A percentile compares a stretch with the other conserved stretches of the same genome.
Conservation (phyloP, 1,140 invertebrate genomes). For the Magallana angulata region DNA sequence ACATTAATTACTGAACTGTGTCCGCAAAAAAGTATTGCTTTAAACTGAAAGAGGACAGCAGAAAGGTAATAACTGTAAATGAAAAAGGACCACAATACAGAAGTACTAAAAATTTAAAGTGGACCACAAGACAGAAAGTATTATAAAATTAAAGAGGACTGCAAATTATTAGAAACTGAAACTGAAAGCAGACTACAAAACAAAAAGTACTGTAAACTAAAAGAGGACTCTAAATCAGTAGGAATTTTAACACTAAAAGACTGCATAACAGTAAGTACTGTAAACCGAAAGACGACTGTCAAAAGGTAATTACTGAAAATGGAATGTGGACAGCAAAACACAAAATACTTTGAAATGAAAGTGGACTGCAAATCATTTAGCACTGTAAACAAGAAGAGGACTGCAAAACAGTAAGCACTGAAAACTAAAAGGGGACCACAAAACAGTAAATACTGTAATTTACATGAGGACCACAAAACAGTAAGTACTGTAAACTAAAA, state of each 20-base stretch:
- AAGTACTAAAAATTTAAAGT: too few relatives aligned
- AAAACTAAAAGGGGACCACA: constrained; percentile 67
- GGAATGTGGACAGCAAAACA: constrained; percentile 63
- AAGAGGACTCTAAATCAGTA: too few relatives aligned
- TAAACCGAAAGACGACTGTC: constrained; percentile 67
- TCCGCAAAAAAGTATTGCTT: too few relatives aligned
- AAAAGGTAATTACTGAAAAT: constrained; percentile 52
- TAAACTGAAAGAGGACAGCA: constrained; percentile 66
- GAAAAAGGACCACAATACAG: too few relatives aligned
- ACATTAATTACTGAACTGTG: constrained; percentile 46
- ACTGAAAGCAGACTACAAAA: too few relatives aligned
- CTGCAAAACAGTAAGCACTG: constrained; percentile 52
- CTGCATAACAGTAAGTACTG: constrained; percentile 53
- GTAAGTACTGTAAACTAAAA: not conserved
- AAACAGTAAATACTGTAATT: constrained; percentile 52
- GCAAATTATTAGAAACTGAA: too few relatives aligned
- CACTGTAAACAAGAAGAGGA: constrained; percentile 60
- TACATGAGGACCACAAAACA: constrained; percentile 63
- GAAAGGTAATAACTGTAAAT: not conserved
- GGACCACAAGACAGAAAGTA: too few relatives aligned
- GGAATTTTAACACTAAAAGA: not conserved
- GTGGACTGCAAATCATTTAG: not conserved
- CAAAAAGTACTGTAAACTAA: too few relatives aligned
- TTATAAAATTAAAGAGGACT: too few relatives aligned
- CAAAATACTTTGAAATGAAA: constrained; percentile 57